Evolutionary conservation across 2,797 vertebrate genomes (phyloP), one percentile per base, ranked within the genome.

Genomic region (Odontamblyopus lacepedii): DNA sequence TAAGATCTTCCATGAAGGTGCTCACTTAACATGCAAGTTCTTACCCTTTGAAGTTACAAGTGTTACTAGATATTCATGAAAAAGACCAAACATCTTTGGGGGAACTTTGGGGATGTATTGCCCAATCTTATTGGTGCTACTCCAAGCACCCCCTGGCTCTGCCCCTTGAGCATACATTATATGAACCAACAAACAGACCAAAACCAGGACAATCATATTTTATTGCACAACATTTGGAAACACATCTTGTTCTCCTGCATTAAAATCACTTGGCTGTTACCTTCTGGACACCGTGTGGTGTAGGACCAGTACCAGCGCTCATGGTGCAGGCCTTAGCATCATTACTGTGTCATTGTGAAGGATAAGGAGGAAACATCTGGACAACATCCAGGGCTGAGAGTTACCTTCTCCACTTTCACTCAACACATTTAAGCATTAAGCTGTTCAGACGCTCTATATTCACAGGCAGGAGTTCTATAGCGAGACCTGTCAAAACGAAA

Each of bases 371-470:
- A 73, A 63, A 44, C 67, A 74, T 70, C 69, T 75, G 77, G 78
- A 84, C 61, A 69, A 27, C 35, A 63, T 63, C 56, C 65, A 76
- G 75, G 32, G 55, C 27, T 79, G 63, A 71, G 35, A 69, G 71
- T 78, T 78, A 60, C 32, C 19, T 70, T 64, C 73, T 79, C 73
- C 68, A 68, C 23, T 81, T 76, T 77, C 30, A 70, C 19, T 64
- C 59, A 55, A 44, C 44, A 63, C 62, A 74, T 53, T 75, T 35
- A 63, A 63, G 2, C 63, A 19, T 72, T 76, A 13, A 67, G 26
- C 63, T 63, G 53, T 11, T 26, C 32, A 73, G 27, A 48, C 6
- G 13, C 3, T 48, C 32, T 56, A 7, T 12, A 69, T 38, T n/a
- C 1, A 0, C 4, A 51, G 50, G 63, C 63, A 62, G 75, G 32